phyloP scores from a whole-genome alignment of 2,888 invertebrate genomes.

The Microchrysa polita region DNA sequence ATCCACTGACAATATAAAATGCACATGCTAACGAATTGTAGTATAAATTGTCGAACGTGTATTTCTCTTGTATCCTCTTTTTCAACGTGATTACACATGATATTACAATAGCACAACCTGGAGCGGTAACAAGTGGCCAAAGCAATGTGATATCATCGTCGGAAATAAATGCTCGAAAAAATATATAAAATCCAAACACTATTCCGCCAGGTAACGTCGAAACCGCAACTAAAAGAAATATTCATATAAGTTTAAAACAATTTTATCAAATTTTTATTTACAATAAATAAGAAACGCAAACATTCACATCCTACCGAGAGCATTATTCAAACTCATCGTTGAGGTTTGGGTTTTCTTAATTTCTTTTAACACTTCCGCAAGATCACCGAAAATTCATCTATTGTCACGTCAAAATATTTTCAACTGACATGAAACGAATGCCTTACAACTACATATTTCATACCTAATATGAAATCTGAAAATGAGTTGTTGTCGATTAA shows the following conservation, averaged over 20 bases:
- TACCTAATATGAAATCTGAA: too few species aligned
- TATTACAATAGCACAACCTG: constrained; percentile 22
- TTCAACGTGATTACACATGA: constrained; percentile 22
- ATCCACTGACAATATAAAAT: constrained; percentile 40
- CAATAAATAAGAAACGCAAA: background rate
- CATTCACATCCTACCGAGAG: constrained; percentile 10
- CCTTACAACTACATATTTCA: too few species aligned
- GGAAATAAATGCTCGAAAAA: background rate
- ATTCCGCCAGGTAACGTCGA: constrained; percentile 30
- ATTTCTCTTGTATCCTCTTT: constrained; percentile 30
- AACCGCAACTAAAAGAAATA: constrained; percentile 22
- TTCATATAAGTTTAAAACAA: background rate
- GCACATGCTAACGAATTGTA: constrained; percentile 28
- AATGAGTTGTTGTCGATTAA: too few species aligned
- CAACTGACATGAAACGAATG: too few species aligned
- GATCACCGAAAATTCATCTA: background rate
- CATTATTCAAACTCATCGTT: constrained; percentile 38
- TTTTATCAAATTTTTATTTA: background rate
- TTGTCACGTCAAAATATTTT: too few species aligned
- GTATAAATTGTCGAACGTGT: constrained; percentile 37
- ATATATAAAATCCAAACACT: constrained; percentile 32
- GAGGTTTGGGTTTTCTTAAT: background rate
- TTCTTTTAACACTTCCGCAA: background rate
- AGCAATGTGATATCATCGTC: background rate
- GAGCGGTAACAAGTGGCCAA: constrained; percentile 22